Conservation (phyloP, 2,113 vertebrate species). For the Xenotilapia caudafasciata region DNA sequence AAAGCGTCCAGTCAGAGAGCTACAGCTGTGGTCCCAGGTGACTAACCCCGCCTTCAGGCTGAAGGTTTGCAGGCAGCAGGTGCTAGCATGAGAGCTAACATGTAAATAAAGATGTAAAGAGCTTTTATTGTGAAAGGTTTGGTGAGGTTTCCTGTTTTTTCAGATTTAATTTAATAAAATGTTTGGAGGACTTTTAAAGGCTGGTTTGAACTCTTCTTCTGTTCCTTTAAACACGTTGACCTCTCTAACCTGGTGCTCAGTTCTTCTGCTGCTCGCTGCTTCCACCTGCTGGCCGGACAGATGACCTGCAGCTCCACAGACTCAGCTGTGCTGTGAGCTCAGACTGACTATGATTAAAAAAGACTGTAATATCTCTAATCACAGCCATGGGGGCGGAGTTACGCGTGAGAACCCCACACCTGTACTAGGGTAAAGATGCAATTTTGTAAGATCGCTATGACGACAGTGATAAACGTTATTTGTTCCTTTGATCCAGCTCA, state of each 20-base stretch:
- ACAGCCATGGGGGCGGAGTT: not conserved
- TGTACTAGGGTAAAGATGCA: not conserved
- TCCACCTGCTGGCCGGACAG: not conserved
- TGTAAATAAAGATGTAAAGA: not conserved
- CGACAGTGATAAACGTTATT: accelerated
- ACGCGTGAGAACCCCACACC: not conserved
- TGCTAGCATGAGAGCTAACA: not conserved
- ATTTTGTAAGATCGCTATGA: not conserved
- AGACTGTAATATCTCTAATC: not conserved
- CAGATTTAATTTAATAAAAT: not conserved
- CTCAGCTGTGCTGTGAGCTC: not conserved
- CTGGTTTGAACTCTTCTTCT: not conserved
- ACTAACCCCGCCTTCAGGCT: not conserved
- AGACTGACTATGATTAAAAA: accelerated
- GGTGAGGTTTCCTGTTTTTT: not conserved
- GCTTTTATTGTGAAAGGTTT: not conserved
- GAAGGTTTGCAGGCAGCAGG: not conserved
- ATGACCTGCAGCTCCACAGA: not conserved
- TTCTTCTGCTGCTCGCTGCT: not conserved
- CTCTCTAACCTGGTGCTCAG: not conserved
- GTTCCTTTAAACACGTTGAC: not conserved
- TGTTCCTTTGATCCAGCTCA: accelerated
- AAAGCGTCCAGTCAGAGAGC: not conserved
- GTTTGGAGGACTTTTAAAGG: not conserved
- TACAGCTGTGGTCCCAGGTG: not conserved